phyloP scores from a whole-genome alignment of 2,888 invertebrate genomes.

The Thysanoteuthis rhombus region DNA sequence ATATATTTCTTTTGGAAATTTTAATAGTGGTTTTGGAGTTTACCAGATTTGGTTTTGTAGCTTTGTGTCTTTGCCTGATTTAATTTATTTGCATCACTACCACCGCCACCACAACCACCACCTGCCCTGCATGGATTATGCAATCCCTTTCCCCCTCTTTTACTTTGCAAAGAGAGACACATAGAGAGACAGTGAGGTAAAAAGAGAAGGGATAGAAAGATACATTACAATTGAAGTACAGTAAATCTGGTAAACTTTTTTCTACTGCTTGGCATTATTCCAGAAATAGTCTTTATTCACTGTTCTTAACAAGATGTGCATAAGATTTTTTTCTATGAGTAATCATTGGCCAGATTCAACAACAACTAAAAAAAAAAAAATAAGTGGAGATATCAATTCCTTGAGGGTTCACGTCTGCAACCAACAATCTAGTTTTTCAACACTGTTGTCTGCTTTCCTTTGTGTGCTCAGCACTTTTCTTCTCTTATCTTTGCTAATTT shows the following conservation, averaged over 20 bases:
- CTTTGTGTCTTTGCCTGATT: not conserved
- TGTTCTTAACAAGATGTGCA: not conserved
- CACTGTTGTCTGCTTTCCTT: not conserved
- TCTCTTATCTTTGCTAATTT: slow-evolving; percentile 12
- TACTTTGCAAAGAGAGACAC: not conserved
- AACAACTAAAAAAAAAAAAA: not conserved
- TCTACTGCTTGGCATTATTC: not conserved
- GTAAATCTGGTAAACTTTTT: not conserved
- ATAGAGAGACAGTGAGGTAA: not conserved
- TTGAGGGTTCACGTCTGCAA: not conserved
- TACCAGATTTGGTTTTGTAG: not conserved
- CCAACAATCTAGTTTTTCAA: not conserved
- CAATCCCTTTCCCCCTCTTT: not conserved
- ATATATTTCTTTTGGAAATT: not conserved
- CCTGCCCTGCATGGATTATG: not conserved
- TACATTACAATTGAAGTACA: no score
- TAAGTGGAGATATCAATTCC: not conserved
- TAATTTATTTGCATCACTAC: not conserved
- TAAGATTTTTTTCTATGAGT: not conserved
- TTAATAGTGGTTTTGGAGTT: not conserved
- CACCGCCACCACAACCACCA: not conserved
- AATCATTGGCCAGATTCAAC: not conserved
- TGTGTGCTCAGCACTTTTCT: not conserved
- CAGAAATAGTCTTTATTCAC: not conserved
- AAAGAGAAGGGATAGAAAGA: no score